Percentiles rank a stretch among this genome's conserved stretches.
Evolutionary conservation across 2,888 invertebrate species (phyloP).

Genomic region (Nemapogon koenigi): DNA sequence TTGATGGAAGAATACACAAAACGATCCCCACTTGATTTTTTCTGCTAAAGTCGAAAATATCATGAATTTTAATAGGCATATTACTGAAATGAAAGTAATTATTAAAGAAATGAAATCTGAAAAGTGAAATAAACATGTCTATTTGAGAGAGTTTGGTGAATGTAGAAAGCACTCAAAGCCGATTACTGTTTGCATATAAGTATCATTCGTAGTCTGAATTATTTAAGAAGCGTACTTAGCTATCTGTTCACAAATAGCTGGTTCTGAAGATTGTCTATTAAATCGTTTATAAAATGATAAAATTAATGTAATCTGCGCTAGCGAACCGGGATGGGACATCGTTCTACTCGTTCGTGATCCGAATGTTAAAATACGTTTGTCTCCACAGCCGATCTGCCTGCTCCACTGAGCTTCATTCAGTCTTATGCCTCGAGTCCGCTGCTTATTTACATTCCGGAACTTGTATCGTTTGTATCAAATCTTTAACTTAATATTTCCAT

Average conservation of each 20-base stretch:
- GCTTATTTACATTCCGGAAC: slow-evolving; percentile 19
- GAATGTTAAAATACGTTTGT: slow-evolving; percentile 50
- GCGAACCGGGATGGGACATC: slow-evolving; percentile 57
- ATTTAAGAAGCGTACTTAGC: slow-evolving; percentile 4
- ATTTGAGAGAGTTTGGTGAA: no score
- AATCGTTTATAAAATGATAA: slow-evolving; percentile 60
- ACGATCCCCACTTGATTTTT: slow-evolving; percentile 39
- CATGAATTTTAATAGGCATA: no score
- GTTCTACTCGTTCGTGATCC: slow-evolving; percentile 52
- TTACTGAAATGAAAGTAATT: no score
- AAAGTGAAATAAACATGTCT: no score
- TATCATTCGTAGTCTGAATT: slow-evolving; percentile 1
- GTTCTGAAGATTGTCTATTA: slow-evolving; percentile 54
- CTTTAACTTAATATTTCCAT: no score
- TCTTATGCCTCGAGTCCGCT: slow-evolving; percentile 29
- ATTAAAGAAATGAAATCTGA: no score
- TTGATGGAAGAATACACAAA: slow-evolving; percentile 37
- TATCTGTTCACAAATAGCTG: slow-evolving; percentile 25
- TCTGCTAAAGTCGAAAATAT: no score
- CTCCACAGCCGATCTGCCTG: slow-evolving; percentile 30
- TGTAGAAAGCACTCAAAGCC: no score
- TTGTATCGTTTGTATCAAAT: no score
- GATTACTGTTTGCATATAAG: no score
- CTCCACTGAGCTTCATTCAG: slow-evolving; percentile 23
- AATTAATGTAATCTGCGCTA: slow-evolving; percentile 60